These are phyloP conservation scores for Odontamblyopus lacepedii DNA, from an alignment of 2,797 vertebrate species.

Conservation along the genomic window DNA sequence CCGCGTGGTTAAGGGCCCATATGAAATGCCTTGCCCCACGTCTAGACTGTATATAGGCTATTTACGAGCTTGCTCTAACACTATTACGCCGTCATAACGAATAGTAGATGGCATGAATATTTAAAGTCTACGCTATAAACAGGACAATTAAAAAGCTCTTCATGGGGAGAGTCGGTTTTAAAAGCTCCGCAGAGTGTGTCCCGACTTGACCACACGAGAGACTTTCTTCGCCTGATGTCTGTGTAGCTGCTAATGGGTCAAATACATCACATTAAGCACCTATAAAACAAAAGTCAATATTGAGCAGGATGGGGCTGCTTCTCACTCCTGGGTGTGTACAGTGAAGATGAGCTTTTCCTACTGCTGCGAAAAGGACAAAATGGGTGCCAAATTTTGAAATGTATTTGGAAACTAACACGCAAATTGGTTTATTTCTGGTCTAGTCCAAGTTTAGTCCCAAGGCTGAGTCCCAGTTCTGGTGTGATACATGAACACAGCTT, in stretches of 20 bases:
- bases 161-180: conserved; percentile 1
- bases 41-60: not conserved
- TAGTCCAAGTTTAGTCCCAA: no score
- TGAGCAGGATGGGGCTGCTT: conserved; percentile 27
- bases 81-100: conserved; percentile 5
- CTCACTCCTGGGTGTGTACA: conserved; percentile 28
- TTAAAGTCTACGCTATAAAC: not conserved
- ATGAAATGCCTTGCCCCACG: not conserved
- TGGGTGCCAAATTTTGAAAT: conserved; percentile 6
- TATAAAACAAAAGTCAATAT: conserved; percentile 49
- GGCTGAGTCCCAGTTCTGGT: no score
- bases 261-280: conserved; percentile 40
- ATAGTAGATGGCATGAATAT: conserved; percentile 2
- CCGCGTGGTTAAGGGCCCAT: not conserved
- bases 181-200: conserved; percentile 10
- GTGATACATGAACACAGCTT: no score
- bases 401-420: no score
- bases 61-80: conserved; percentile 13
- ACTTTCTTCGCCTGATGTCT: conserved; percentile 33
- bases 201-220: conserved; percentile 13
- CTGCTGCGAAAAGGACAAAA: conserved; percentile 16
- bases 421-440: no score
- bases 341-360: not conserved
- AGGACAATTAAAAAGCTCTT: conserved; percentile 7
- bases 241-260: conserved; percentile 31